Percentiles rank a stretch among this genome's conserved stretches.
Evolutionary conservation across 2,797 vertebrate species (phyloP).

Genomic region (Ambastaia sidthimunki): DNA sequence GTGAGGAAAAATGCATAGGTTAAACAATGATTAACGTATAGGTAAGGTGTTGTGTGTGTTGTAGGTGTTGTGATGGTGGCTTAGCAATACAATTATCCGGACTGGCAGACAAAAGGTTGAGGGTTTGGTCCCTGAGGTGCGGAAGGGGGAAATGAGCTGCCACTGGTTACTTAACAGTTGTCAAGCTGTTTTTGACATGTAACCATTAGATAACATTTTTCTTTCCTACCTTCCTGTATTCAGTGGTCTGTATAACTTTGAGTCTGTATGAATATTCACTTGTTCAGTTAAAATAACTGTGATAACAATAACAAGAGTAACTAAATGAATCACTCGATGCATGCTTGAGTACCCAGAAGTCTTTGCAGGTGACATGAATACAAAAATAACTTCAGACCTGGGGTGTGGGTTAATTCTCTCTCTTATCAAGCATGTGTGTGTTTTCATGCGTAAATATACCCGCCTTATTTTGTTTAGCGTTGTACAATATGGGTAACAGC

Average conservation of each 20-base stretch:
- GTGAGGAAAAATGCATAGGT: background rate
- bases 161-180: too few species aligned
- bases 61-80: background rate
- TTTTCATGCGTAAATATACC: background rate
- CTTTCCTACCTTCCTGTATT: too few species aligned
- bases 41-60: background rate
- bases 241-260: background rate
- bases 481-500: slow-evolving; percentile 36
- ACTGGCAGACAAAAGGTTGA: background rate
- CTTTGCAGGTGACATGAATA: background rate
- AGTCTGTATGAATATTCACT: background rate
- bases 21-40: background rate
- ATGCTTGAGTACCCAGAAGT: background rate
- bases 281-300: background rate
- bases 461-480: slow-evolving; percentile 43
- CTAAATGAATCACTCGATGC: background rate
- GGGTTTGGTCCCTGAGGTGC: background rate
- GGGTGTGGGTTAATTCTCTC: background rate
- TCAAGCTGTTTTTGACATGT: too few species aligned
- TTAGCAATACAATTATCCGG: background rate
- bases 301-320: background rate
- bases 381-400: background rate
- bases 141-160: background rate
- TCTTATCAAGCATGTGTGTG: slow-evolving; percentile 9
- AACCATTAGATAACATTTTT: too few species aligned